phyloP scores from a whole-genome alignment of 2,797 vertebrate species.

The Aeoliscus strigatus region DNA sequence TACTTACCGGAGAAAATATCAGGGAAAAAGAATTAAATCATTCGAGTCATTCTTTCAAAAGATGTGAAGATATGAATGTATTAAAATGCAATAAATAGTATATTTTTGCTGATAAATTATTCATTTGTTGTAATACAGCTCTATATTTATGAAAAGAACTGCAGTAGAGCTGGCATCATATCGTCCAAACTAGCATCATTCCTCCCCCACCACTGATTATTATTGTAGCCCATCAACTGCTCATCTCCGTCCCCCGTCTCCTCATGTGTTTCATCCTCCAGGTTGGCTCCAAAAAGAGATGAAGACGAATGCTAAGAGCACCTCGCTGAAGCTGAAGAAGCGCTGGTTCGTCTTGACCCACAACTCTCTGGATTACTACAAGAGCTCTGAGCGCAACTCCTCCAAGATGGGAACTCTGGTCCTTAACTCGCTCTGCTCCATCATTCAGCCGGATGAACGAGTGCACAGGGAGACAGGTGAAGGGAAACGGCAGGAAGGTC shows the following conservation, averaged over 20 bases:
- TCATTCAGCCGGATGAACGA: slow-evolving; percentile 86
- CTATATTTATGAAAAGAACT: too few species aligned
- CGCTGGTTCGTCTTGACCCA: slow-evolving; percentile 91
- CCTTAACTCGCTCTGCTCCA: slow-evolving; percentile 88
- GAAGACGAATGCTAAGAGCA: slow-evolving; percentile 83
- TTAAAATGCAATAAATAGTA: too few species aligned
- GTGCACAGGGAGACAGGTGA: slow-evolving; percentile 87
- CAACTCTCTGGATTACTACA: slow-evolving; percentile 90
- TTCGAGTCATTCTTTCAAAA: too few species aligned
- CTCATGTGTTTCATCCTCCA: slow-evolving; percentile 34
- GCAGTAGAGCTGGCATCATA: too few species aligned
- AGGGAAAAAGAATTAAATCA: too few species aligned
- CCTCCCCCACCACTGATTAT: too few species aligned
- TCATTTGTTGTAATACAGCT: too few species aligned
- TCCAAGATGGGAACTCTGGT: slow-evolving; percentile 90
- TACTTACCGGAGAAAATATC: too few species aligned
- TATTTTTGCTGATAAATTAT: too few species aligned
- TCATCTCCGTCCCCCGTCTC: not conserved
- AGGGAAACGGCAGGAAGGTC: slow-evolving; percentile 13
- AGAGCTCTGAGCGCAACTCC: slow-evolving; percentile 83
- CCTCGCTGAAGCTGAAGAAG: slow-evolving; percentile 89
- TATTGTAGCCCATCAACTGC: too few species aligned
- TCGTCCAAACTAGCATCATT: too few species aligned
- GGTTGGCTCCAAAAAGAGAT: slow-evolving; percentile 94
- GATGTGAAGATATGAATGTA: too few species aligned